Evolutionary conservation across 2,113 vertebrate genomes (phyloP).

Genomic region (Diadophis punctatus): DNA sequence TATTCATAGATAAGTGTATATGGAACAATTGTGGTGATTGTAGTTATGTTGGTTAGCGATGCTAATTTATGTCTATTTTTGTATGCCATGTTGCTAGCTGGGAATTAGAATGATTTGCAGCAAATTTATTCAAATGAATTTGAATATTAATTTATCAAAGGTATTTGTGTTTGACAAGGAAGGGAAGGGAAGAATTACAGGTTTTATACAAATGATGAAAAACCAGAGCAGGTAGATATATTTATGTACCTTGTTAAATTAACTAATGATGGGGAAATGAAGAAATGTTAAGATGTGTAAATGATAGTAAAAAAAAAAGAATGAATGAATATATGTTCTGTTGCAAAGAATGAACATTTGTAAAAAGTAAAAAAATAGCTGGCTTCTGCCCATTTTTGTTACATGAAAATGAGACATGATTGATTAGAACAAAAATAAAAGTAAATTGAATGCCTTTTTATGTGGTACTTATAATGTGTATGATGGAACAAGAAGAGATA

Average conservation of each 20-base stretch:
- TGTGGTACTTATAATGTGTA: not conserved
- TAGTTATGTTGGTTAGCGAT: not conserved
- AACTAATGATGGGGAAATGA: not conserved
- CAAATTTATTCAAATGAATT: not conserved
- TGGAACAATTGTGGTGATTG: not conserved
- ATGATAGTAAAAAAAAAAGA: not conserved
- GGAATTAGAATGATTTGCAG: not conserved
- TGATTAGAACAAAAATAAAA: not conserved
- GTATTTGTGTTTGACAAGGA: not conserved
- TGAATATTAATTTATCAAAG: not conserved
- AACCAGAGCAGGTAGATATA: not conserved
- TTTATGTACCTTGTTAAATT: not conserved
- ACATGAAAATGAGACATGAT: not conserved
- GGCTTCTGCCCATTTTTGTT: not conserved
- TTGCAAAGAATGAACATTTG: not conserved
- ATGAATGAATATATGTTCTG: not conserved
- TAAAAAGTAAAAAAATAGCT: not conserved
- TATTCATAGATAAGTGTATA: not conserved
- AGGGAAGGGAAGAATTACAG: not conserved
- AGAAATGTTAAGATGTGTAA: not conserved
- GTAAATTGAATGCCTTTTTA: not conserved
- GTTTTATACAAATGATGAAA: not conserved
- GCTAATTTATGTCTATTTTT: not conserved
- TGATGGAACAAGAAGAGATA: not conserved
- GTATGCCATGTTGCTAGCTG: not conserved